These are phyloP conservation scores for Macaria liturata DNA, from an alignment of 2,888 invertebrate genomes.

Conservation along the genomic window DNA sequence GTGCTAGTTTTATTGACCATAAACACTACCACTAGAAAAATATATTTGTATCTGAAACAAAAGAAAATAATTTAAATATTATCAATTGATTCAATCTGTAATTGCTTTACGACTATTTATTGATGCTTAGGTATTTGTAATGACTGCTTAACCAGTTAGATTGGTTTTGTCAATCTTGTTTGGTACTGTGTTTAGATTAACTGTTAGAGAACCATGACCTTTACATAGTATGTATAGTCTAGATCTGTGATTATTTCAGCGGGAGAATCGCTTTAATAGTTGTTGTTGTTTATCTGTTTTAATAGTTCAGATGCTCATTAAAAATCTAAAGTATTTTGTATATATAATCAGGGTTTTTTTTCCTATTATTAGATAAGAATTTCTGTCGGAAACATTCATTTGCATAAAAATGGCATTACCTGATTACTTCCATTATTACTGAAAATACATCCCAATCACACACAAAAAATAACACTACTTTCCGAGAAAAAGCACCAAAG, in stretches of 20 bases:
- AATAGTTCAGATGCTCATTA: too few relatives aligned
- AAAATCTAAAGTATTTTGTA: too few relatives aligned
- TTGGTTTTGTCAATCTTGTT: conserved; percentile 7
- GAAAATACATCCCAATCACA: conserved; percentile 25
- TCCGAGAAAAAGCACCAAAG: conserved; percentile 14
- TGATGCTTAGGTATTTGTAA: too few relatives aligned
- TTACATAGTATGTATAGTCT: neutral
- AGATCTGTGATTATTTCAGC: too few relatives aligned
- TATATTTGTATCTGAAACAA: conserved; percentile 59
- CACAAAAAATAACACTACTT: conserved; percentile 2
- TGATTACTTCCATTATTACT: conserved; percentile 33
- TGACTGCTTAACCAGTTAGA: conserved; percentile 15
- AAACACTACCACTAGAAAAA: conserved; percentile 45
- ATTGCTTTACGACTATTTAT: too few relatives aligned
- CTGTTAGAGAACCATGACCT: conserved; percentile 23
- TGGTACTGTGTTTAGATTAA: neutral
- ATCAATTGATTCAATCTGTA: too few relatives aligned
- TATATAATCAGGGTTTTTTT: too few relatives aligned
- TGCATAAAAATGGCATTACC: conserved; percentile 16
- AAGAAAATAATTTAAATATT: too few relatives aligned
- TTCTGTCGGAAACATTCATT: too few relatives aligned
- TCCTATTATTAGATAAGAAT: too few relatives aligned
- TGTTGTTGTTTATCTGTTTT: too few relatives aligned
- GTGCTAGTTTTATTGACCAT: conserved; percentile 38
- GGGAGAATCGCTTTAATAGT: too few relatives aligned